Evolutionary conservation across 1,140 invertebrate species (phyloP).

Genomic region (Drusus annulatus): DNA sequence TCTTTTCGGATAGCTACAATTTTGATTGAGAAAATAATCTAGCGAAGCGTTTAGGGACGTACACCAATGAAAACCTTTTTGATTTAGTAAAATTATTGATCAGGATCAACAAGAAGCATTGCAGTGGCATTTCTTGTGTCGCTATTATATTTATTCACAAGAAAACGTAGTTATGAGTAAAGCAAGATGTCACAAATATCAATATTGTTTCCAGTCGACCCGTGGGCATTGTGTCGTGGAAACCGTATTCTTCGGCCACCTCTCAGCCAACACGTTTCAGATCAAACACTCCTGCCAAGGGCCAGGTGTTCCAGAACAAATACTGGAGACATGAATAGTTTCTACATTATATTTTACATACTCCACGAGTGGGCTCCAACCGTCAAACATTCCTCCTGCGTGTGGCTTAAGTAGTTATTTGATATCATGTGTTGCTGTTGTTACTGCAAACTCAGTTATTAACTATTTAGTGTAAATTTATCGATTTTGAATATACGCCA

Average conservation of each 20-base stretch:
- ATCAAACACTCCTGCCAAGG: conserved; percentile 20
- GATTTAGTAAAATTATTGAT: no score
- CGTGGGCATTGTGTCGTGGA: background rate
- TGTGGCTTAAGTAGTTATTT: background rate
- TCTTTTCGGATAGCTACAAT: no score
- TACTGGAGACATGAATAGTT: conserved; percentile 21
- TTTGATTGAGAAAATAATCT: no score
- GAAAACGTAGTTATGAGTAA: no score
- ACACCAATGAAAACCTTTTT: no score
- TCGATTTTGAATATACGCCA: no score
- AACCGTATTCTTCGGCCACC: background rate
- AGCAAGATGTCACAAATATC: background rate
- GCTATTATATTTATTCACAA: no score
- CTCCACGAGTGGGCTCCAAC: conserved; percentile 6
- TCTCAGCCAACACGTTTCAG: background rate
- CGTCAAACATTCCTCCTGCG: background rate
- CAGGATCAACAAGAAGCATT: no score
- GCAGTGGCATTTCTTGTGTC: no score
- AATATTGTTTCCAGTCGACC: background rate
- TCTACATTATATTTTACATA: conserved; percentile 8
- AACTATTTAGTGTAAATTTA: no score
- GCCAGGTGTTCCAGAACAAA: conserved; percentile 29
- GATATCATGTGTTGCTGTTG: background rate
- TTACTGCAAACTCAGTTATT: no score
- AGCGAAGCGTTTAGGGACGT: no score